Evolutionary conservation across 2,888 invertebrate genomes (phyloP).

Genomic region (Rhingia campestris): DNA sequence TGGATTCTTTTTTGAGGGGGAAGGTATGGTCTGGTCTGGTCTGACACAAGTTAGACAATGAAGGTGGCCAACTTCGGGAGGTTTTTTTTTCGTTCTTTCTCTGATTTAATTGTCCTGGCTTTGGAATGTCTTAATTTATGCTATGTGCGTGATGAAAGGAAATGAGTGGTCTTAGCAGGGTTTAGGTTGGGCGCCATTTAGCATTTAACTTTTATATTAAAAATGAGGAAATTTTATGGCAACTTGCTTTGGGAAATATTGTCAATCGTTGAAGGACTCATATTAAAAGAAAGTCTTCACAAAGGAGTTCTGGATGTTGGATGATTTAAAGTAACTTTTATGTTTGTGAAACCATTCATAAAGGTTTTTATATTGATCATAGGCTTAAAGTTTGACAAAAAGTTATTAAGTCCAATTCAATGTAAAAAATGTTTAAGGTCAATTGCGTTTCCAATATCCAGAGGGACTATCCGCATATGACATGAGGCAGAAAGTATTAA

Average conservation of each 20-base stretch:
- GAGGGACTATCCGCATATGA: no score
- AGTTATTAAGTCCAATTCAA: no score
- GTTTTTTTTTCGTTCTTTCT: slow-evolving; percentile 11
- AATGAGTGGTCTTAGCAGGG: slow-evolving; percentile 12
- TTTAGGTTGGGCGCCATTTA: neutral
- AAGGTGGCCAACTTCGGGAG: slow-evolving; percentile 29
- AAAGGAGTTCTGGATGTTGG: no score
- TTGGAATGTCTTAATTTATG: slow-evolving; percentile 66
- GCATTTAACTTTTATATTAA: slow-evolving; percentile 29
- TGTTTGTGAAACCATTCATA: no score
- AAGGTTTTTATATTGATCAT: no score
- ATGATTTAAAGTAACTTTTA: no score
- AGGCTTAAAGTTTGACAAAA: no score
- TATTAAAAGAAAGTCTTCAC: no score
- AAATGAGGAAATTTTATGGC: neutral
- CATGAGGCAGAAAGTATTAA: no score
- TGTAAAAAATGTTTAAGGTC: no score
- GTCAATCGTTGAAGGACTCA: no score
- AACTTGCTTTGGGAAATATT: neutral
- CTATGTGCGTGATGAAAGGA: slow-evolving; percentile 54
- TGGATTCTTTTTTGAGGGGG: slow-evolving; percentile 24
- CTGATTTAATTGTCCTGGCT: slow-evolving; percentile 63
- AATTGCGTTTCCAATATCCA: no score
- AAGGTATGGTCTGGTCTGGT: neutral
- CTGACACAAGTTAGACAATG: slow-evolving; percentile 4